Conservation (phyloP, 2,888 invertebrate species). For the Drosophila helvetica region DNA sequence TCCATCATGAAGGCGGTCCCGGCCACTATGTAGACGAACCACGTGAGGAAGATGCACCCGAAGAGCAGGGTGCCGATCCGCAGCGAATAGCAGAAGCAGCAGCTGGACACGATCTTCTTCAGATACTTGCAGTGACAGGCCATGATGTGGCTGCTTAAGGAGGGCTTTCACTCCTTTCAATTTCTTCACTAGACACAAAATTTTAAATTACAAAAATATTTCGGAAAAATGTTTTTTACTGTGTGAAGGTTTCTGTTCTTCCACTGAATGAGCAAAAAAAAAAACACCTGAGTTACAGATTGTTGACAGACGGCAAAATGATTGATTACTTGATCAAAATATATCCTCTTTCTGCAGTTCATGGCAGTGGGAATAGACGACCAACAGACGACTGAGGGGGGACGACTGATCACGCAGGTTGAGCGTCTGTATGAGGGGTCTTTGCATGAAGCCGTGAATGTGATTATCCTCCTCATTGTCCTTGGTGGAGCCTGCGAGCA, state of each 20-base stretch:
- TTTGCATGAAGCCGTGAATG: too few relatives aligned
- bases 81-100: slow-evolving; percentile 55
- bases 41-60: slow-evolving; percentile 62
- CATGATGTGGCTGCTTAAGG: slow-evolving; percentile 34
- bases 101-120: slow-evolving; percentile 44
- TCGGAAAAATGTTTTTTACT: not conserved
- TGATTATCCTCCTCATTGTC: too few relatives aligned
- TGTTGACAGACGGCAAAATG: not conserved
- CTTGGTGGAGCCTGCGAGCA: too few relatives aligned
- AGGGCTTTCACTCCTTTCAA: too few relatives aligned
- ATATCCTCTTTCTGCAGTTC: not conserved
- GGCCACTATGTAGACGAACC: slow-evolving; percentile 56
- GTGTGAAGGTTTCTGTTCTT: not conserved
- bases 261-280: not conserved
- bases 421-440: not conserved
- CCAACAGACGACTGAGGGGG: not conserved
- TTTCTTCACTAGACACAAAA: too few relatives aligned
- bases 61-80: slow-evolving; percentile 54
- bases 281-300: not conserved
- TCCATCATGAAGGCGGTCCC: slow-evolving; percentile 68
- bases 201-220: too few relatives aligned
- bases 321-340: not conserved
- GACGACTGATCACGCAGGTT: not conserved
- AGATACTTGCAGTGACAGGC: slow-evolving; percentile 62
- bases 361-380: not conserved